Conservation (phyloP, 2,113 vertebrate species). For the Hippocampus abdominalis region DNA sequence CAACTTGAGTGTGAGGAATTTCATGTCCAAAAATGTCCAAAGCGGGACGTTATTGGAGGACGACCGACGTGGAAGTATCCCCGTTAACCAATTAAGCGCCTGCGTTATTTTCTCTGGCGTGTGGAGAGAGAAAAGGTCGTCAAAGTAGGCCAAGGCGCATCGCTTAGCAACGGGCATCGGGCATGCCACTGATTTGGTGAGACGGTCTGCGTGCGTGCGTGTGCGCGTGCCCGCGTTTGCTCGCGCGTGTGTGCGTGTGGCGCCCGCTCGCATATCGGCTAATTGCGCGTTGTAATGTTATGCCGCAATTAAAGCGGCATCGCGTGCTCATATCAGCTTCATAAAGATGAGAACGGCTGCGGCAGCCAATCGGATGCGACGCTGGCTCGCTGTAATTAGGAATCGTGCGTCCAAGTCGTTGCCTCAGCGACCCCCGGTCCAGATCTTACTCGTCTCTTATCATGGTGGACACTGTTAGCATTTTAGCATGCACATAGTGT, state of each 20-base stretch:
- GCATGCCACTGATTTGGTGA: conserved; percentile 52
- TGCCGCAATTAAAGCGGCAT: conserved; percentile 46
- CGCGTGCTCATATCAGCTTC: background rate
- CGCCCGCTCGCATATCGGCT: conserved; percentile 51
- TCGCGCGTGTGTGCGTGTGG: conserved; percentile 22
- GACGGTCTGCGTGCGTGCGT: conserved; percentile 44
- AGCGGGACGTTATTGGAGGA: background rate
- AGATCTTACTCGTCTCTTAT: background rate
- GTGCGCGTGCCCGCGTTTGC: conserved; percentile 12
- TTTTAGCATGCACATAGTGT: background rate
- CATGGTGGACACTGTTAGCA: background rate
- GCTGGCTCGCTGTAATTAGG: background rate
- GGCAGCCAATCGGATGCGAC: background rate
- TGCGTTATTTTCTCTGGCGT: conserved; percentile 24
- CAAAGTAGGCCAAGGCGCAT: conserved; percentile 62
- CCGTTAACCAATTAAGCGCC: conserved; percentile 14
- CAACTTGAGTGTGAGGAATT: background rate
- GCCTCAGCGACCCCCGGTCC: background rate
- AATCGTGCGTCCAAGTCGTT: too few species aligned
- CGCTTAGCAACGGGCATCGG: conserved; percentile 50
- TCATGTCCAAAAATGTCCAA: background rate
- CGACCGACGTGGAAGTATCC: background rate
- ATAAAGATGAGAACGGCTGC: background rate
- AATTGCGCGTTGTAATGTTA: conserved; percentile 53
- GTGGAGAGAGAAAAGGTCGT: conserved; percentile 51